Percentiles rank a stretch among this genome's conserved stretches.
These are phyloP conservation scores for Urosaurus nigricauda DNA, from an alignment of 2,797 vertebrate species.

Conservation along the genomic window DNA sequence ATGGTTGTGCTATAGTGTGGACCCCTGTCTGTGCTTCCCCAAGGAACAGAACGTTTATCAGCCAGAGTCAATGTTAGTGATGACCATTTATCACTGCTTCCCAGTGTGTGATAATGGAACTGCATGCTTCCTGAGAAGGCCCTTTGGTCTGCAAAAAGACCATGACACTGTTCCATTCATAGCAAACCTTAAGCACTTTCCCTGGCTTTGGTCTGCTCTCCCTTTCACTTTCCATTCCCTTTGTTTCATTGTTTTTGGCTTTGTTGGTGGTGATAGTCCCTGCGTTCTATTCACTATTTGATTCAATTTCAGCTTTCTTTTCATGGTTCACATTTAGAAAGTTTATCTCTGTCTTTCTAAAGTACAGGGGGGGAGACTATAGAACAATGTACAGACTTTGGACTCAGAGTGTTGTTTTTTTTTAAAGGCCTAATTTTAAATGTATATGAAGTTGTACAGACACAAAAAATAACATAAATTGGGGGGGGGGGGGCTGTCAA, in stretches of 20 bases:
- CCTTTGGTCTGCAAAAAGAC: neutral
- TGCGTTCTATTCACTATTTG: constrained; percentile 11
- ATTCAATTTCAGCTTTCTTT: constrained; percentile 32
- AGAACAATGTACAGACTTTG: constrained; percentile 5
- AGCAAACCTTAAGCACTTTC: neutral
- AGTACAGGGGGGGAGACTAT: neutral
- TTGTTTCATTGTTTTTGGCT: constrained; percentile 36
- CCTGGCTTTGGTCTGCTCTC: neutral
- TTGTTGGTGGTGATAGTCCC: constrained; percentile 45
- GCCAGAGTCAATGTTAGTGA: constrained; percentile 6
- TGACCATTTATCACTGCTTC: neutral
- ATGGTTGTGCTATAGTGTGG: fast-evolving
- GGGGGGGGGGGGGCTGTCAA: neutral
- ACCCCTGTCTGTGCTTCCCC: neutral
- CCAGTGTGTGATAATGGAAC: neutral
- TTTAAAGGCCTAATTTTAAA: constrained; percentile 34
- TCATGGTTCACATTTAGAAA: constrained; percentile 31
- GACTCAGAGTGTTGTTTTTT: neutral
- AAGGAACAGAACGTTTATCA: constrained; percentile 28
- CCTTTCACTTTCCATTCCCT: constrained; percentile 14
- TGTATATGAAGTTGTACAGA: constrained; percentile 40
- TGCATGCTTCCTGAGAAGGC: constrained; percentile 21
- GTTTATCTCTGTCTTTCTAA: constrained; percentile 24
- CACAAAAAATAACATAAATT: constrained; percentile 20
- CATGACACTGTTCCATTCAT: neutral